Percentiles rank a stretch among this genome's conserved stretches.
phyloP scores from a whole-genome alignment of 2,113 vertebrate species.

The Xerus inauris region DNA sequence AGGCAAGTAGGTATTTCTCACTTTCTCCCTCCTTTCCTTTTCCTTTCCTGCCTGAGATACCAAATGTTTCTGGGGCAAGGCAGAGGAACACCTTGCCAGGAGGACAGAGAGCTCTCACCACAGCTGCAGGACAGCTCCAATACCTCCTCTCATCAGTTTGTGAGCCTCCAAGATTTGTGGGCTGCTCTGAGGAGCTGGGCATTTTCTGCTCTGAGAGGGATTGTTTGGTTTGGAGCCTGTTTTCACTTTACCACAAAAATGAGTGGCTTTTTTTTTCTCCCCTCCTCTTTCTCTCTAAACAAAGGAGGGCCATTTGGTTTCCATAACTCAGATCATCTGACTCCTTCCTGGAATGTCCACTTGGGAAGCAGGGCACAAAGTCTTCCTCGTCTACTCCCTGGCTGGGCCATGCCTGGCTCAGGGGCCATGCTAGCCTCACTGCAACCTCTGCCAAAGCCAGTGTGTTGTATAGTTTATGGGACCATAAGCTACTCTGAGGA shows the following conservation, averaged over 20 bases:
- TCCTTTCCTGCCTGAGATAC: not conserved
- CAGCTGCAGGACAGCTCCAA: not conserved
- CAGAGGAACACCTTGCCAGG: not conserved
- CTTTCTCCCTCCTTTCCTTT: not conserved
- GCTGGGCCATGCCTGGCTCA: not conserved
- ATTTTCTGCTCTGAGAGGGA: slow-evolving; percentile 72
- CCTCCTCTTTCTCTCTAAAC: slow-evolving; percentile 73
- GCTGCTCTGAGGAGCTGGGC: slow-evolving; percentile 67
- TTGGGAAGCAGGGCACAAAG: slow-evolving; percentile 69
- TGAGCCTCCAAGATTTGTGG: not conserved
- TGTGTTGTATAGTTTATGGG: not conserved
- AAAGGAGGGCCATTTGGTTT: slow-evolving; percentile 84
- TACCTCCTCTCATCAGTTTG: not conserved
- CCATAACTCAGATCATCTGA: slow-evolving; percentile 83
- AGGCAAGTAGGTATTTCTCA: not conserved
- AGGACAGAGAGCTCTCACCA: not conserved
- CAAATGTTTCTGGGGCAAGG: slow-evolving; percentile 33
- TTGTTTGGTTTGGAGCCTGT: slow-evolving; percentile 78
- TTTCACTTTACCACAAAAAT: slow-evolving; percentile 83
- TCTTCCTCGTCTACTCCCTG: not conserved
- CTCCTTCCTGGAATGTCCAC: slow-evolving; percentile 83
- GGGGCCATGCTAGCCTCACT: fast-evolving
- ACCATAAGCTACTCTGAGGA: not conserved
- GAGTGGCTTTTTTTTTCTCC: slow-evolving; percentile 62
- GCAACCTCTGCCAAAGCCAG: not conserved